Base-by-base conservation (phyloP, 1,140 invertebrate species). In the Spodoptera frugiperda region DNA sequence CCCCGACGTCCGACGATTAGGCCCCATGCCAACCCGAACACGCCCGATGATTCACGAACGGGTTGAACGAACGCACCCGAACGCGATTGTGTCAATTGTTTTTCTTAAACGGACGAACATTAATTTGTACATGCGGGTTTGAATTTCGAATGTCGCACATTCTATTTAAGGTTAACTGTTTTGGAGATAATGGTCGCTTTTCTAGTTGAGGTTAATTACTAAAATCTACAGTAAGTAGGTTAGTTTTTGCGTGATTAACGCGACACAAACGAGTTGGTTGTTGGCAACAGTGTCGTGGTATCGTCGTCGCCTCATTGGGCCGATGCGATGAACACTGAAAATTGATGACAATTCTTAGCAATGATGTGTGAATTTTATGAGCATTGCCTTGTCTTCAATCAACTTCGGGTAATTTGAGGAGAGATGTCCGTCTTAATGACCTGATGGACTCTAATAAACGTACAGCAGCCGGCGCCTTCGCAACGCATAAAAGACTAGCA, bases 21-120 rank as follows among this genome's bases (percentile, higher is more conserved):
- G 91, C 87, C 84, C 82, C 81, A 80, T 92, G 91, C 91, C 91
- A 93, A 93, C 83, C 82, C 81, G 84, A 82, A 48, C 71, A 74
- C 80, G 76, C 80, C 83, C 84, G 85, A 87, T 87, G 86, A 85
- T 87, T 87, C 87, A 87, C 86, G 84, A 84, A 85, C 85, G 88
- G 79, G 90, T 87, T 90, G 87, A 90, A 92, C 88, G 90, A 90
- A 87, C 90, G 84, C 78, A 73, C 76, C 81, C 83, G 84, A 88
- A 85, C 82, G 76, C 78, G 57, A 75, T 83, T 79, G 84, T 84
- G 83, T 85, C 84, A 89, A 91, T 91, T 91, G 87, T 89, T 91
- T 84, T 90, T 87, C 85, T 87, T 85, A 85, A 87, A 87, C 83
- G 81, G 82, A 78, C 77, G 77, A 59, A 74, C 83, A 81, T 86